Evolutionary conservation across 2,888 invertebrate genomes (phyloP), one percentile per base, ranked within the genome.

Genomic region (Platycnemis pennipes): DNA sequence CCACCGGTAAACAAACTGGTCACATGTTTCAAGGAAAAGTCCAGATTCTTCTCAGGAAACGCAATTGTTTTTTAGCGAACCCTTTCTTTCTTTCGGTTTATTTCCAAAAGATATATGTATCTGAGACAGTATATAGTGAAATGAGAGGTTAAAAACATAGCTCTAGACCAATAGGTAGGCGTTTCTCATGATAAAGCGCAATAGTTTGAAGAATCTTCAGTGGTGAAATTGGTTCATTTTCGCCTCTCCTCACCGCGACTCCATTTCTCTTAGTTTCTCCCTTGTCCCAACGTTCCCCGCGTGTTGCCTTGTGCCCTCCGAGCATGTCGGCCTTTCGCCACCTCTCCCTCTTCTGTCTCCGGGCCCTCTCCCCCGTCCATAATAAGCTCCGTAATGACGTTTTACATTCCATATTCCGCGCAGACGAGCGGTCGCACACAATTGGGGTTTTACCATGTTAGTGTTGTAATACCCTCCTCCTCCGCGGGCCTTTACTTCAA

Each of bases 381-480:
- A 89, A 89, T 89, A 89, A 89, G 89, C 89, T 56, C 89, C 31
- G 37, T 89, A 89, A 89, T 89, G 89, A 53, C 89, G 89, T 89
- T 89, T 89, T 89, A 56, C 89, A 89, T 89, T 89, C 56, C 89
- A 89, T 89, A 89, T 89, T 89, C 89, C 45, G 89, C 56, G 89
- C 53, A 89, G 89, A 89, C 89, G 89, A 42, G 89, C 89, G 89
- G 89, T 89, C 89, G 89, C 89, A 89, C 89, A 56, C 89, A 89
- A 89, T 89, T 89, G 89, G 89, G 89, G 89, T 89, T 49, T 89
- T 89, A 89, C 89, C 89, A 53, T 89, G 89, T 89, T 89, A 89
- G 89, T 56, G 89, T 56, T 89, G 89, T 89, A 89, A 89, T 89
- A 46, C 53, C 89, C 46, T 88, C 49, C 45, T 89, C 56, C 89